phyloP scores from a whole-genome alignment of 2,113 vertebrate genomes.

The Callospermophilus lateralis region DNA sequence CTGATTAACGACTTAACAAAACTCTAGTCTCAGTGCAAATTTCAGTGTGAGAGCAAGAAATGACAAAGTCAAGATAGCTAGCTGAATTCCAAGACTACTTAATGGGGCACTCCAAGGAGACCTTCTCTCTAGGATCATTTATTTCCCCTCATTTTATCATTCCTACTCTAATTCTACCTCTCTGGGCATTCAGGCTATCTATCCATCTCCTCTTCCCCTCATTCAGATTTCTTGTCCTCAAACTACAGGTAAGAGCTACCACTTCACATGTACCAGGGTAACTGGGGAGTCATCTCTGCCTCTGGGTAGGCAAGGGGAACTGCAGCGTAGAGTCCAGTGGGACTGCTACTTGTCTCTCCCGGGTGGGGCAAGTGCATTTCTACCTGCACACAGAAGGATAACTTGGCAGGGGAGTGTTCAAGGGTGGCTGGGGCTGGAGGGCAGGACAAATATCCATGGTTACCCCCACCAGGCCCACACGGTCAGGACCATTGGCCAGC shows the following conservation, averaged over 20 bases:
- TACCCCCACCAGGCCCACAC: constrained; percentile 86
- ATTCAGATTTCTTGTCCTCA: constrained; percentile 31
- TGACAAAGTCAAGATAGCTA: neutral
- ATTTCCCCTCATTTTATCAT: neutral
- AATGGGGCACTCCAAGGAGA: neutral
- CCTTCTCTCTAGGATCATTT: neutral
- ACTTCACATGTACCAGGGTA: neutral
- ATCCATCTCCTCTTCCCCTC: neutral
- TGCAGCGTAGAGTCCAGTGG: neutral
- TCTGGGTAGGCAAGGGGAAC: neutral
- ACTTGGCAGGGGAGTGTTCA: neutral
- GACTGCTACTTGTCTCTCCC: neutral
- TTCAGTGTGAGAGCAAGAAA: neutral
- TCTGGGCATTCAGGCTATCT: neutral
- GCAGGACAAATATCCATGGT: neutral
- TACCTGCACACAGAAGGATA: neutral
- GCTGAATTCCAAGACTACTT: neutral
- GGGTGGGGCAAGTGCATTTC: neutral
- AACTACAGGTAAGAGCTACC: constrained; percentile 8
- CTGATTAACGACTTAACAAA: neutral
- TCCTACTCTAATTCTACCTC: neutral
- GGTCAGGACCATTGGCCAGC: constrained; percentile 92
- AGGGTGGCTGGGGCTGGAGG: neutral
- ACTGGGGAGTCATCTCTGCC: neutral
- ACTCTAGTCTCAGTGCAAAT: neutral